Base-by-base conservation (phyloP, 2,113 vertebrate species). In the Phalacrocorax brasilianus region DNA sequence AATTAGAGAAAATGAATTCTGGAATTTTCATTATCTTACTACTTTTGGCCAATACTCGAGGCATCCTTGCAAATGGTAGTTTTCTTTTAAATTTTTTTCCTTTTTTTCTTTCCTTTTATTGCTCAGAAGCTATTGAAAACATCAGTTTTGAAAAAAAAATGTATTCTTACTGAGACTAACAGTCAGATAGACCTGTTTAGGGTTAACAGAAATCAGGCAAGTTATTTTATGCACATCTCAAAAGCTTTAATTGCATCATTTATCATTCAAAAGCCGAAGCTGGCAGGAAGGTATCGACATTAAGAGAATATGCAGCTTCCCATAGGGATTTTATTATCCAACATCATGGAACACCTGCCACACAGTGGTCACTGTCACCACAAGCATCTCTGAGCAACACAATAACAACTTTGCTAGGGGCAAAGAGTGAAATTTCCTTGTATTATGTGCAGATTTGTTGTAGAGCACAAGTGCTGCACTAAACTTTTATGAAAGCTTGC, bases 191-290 rank as follows among this genome's bases (percentile, higher is more conserved):
- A 67, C 13, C 38, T 88, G 87, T 50, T 80, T 85, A 84, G 52
- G 56, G 79, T 91, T 94, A 94, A 95, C n/a, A 94, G 38, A 55
- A 97, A 88, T 82, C 58, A 87, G 72, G 16, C 5, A 8, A 68
- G 35, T 90, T 96, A 92, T 90, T 96, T 94, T 93, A 89, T 67
- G 47, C 49, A 95, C 28, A 86, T 90, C 45, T 88, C 86, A 94
- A 95, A 93, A 95, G 38, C 30, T 95, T 95, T 97, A 97, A 97
- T 96, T 97, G 72, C 50, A 76, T 74, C 55, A 93, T 95, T 98
- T 96, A 89, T 97, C 94, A 96, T 87, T 92, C 58, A 93, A 96
- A 96, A 95, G 15, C 56, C 88, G 72, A 91, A 91, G 55, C 50
- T 97, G 87, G 85, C 81, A 97, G 89, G 55, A 92, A 88, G 28